Percentiles rank a stretch among this genome's conserved stretches.
These are phyloP conservation scores for Leptopilina boulardi DNA, from an alignment of 1,140 invertebrate species.

Conservation along the genomic window DNA sequence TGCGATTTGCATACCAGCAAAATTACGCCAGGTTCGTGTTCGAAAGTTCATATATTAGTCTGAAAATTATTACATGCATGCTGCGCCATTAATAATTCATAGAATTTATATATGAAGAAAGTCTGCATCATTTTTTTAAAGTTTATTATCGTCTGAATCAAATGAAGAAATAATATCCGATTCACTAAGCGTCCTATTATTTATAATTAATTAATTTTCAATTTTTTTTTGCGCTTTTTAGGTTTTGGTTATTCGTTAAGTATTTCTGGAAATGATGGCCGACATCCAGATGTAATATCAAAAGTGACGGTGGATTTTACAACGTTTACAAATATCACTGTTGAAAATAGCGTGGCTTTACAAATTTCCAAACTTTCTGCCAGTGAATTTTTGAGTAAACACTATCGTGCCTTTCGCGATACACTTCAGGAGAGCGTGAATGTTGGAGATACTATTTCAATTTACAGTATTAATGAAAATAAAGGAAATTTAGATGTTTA, in stretches of 20 bases:
- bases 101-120: conserved; percentile 36
- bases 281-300: conserved; percentile 89
- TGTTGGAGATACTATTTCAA: conserved; percentile 79
- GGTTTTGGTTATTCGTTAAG: conserved; percentile 84
- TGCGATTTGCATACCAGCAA: conserved; percentile 87
- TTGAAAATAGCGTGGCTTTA: conserved; percentile 89
- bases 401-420: conserved; percentile 85
- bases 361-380: conserved; percentile 85
- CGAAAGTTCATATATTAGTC: conserved; percentile 49
- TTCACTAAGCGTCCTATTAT: not conserved
- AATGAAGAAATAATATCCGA: conserved; percentile 17
- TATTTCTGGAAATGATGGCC: conserved; percentile 92
- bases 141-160: conserved; percentile 10
- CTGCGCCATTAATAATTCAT: conserved; percentile 66
- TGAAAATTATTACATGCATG: conserved; percentile 53
- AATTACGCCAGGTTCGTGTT: conserved; percentile 78
- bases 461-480: conserved; percentile 86
- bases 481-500: conserved; percentile 79
- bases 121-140: conserved; percentile 1
- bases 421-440: conserved; percentile 81
- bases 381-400: conserved; percentile 83
- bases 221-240: conserved; percentile 46
- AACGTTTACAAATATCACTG: conserved; percentile 86
- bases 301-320: conserved; percentile 89
- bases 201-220: not conserved